Evolutionary conservation across 30 jellyfish, hydroid and myxozoan genomes (phyloP).

Genomic region (Cassiopea andromeda): DNA sequence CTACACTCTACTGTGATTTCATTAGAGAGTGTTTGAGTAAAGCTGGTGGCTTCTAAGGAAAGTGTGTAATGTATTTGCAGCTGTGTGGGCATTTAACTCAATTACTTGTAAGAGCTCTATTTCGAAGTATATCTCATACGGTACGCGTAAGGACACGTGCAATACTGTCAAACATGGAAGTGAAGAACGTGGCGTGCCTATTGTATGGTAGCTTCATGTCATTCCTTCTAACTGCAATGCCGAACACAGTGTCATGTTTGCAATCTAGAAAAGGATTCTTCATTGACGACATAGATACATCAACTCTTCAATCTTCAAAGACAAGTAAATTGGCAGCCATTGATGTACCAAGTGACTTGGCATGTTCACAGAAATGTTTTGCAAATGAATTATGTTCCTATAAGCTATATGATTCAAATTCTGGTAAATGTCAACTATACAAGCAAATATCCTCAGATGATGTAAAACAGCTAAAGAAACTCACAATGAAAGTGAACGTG

Average conservation of each 20-base stretch:
- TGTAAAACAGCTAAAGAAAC: not conserved
- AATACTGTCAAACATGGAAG: too few relatives aligned
- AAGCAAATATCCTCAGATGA: not conserved
- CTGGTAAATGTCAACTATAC: conserved; percentile 12
- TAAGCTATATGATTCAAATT: not conserved
- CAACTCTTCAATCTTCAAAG: not conserved
- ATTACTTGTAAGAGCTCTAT: too few relatives aligned
- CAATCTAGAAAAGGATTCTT: conserved; percentile 12
- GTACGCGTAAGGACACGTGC: too few relatives aligned
- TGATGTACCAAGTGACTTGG: conserved; percentile 7
- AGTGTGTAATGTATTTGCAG: too few relatives aligned
- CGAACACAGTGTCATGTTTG: not conserved
- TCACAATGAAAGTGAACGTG: not conserved
- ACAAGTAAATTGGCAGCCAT: not conserved
- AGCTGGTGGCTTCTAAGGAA: too few relatives aligned
- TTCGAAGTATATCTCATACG: too few relatives aligned
- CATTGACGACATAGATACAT: not conserved
- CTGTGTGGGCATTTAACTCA: too few relatives aligned
- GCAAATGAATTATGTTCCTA: conserved; percentile 5
- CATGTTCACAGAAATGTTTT: conserved; percentile 37
- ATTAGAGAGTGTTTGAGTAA: too few relatives aligned
- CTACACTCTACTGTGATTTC: too few relatives aligned
- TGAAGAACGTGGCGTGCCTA: too few relatives aligned
- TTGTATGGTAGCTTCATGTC: too few relatives aligned
- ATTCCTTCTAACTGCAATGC: not conserved